Evolutionary conservation across 2,797 vertebrate species (phyloP).

Genomic region (Etheostoma perlongum): DNA sequence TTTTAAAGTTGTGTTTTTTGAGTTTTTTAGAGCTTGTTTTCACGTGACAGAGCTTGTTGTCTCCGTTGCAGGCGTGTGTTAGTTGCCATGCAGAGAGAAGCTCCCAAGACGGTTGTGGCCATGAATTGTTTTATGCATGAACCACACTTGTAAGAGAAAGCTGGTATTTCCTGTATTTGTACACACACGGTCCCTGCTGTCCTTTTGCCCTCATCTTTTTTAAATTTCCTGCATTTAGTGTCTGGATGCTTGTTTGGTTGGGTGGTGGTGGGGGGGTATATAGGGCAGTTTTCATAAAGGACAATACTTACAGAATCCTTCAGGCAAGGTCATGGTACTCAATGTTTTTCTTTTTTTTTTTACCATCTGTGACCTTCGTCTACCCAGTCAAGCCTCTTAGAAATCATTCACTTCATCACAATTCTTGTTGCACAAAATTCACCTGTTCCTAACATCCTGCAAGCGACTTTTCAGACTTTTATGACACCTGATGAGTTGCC

Average conservation of each 20-base stretch:
- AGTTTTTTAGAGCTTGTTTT: background rate
- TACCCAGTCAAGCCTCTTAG: background rate
- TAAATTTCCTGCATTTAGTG: conserved; percentile 77
- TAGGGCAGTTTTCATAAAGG: conserved; percentile 57
- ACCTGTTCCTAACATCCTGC: background rate
- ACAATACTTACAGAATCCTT: conserved; percentile 48
- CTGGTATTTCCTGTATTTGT: conserved; percentile 70
- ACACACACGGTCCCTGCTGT: conserved; percentile 39
- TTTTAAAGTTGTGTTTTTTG: too few species aligned
- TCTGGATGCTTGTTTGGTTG: conserved; percentile 60
- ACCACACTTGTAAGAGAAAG: conserved; percentile 51
- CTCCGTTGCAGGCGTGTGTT: conserved; percentile 15
- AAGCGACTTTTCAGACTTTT: background rate
- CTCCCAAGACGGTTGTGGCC: conserved; percentile 5
- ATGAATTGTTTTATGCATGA: conserved; percentile 65
- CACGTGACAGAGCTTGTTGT: background rate
- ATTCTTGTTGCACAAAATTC: background rate
- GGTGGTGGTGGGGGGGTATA: conserved; percentile 21
- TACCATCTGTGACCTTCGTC: conserved; percentile 34
- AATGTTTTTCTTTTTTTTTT: background rate
- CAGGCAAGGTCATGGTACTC: conserved; percentile 40
- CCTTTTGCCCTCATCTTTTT: conserved; percentile 72
- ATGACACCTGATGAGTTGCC: background rate
- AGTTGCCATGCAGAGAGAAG: conserved; percentile 32
- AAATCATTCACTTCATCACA: background rate